Evolutionary conservation across 2,797 vertebrate genomes (phyloP).

Genomic region (Odontamblyopus rebecca): DNA sequence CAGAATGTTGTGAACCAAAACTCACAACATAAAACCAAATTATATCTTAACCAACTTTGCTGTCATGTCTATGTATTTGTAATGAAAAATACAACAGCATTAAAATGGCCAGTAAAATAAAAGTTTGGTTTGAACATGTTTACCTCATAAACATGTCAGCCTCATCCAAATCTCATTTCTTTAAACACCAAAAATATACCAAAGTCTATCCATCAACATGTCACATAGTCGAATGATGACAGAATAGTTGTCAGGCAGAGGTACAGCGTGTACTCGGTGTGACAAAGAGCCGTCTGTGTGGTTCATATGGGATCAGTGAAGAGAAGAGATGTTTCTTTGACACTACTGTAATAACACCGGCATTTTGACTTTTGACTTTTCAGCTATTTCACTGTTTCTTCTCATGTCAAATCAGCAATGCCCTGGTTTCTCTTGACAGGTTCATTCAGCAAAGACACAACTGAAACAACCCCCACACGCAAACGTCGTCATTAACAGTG

Average conservation of each 20-base stretch:
- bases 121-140: too few species aligned
- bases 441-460: not conserved
- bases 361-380: not conserved
- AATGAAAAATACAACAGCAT: too few species aligned
- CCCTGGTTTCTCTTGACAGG: not conserved
- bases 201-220: not conserved
- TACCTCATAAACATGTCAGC: too few species aligned
- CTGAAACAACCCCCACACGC: not conserved
- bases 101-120: too few species aligned
- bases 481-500: not conserved
- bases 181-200: too few species aligned
- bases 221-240: not conserved
- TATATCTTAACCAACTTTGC: too few species aligned
- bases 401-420: not conserved
- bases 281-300: not conserved
- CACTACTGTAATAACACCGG: not conserved
- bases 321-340: not conserved
- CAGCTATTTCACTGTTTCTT: not conserved
- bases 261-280: not conserved
- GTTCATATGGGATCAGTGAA: not conserved
- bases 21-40: too few species aligned
- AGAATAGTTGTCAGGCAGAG: too few species aligned
- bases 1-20: too few species aligned
- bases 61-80: too few species aligned
- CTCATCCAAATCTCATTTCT: too few species aligned